Evolutionary conservation across 2,113 vertebrate species (phyloP), one percentile per base, ranked within the genome.

Genomic region (Leptobrachium leishanense): DNA sequence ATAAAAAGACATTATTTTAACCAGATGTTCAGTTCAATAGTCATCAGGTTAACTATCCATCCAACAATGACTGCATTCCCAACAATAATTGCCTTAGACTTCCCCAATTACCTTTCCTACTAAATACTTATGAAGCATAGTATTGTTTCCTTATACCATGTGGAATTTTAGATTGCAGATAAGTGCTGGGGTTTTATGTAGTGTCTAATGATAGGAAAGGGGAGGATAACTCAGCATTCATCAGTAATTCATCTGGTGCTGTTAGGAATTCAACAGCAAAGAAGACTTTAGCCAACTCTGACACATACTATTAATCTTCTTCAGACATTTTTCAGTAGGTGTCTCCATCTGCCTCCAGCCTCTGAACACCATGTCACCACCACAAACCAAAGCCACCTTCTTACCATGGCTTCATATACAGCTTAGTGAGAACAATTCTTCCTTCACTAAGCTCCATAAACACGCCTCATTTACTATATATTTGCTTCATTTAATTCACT

Each of bases 271-370:
- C 92, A 31, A 31, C 20, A 92, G 91, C 92, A 93, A 90, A 92
- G 93, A 92, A 84, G 85, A 91, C 92, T 94, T 94, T 94, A 50
- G 90, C 90, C 90, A 91, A 88, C 91, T 89, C 89, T 95, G 93
- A 95, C 93, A 94, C 92, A 88, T 89, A 89, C 92, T 94, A 95
- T 95, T 95, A 94, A 95, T 95, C 94, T 95, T 94, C 91, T 88
- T 93, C 90, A 93, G 91, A 93, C 92, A 95, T 91, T 92, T 94
- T 95, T 94, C 93, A 93, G 93, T 95, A 94, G 93, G 90, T 92
- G 92, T 92, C 88, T 92, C 89, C 93, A 94, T 94, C 90, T 93
- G 90, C 86, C 86, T 88, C 91, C 90, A 89, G 88, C 90, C 93
- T 93, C 92, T 92, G 90, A 91, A 91, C 88, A 86, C 84, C 86